Conservation (phyloP, 2,797 vertebrate genomes). For the Sebastolobus alascanus region DNA sequence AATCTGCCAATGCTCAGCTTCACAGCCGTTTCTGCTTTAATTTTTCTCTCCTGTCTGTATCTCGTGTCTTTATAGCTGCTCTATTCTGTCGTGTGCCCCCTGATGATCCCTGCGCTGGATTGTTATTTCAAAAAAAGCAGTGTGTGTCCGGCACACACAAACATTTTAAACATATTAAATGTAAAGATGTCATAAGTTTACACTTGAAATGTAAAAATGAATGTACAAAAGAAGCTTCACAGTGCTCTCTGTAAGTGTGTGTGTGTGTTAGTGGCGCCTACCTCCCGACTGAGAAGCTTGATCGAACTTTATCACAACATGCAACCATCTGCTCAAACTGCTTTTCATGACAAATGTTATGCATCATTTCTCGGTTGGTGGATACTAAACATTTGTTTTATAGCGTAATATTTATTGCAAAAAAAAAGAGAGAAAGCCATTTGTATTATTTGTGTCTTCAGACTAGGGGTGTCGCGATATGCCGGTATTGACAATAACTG, state of each 20-base stretch:
- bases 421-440: constrained; percentile 7
- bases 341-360: constrained; percentile 1
- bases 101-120: neutral
- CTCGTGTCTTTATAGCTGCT: neutral
- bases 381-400: neutral
- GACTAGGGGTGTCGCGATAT: neutral
- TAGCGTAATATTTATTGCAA: constrained; percentile 32
- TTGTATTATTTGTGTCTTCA: constrained; percentile 24
- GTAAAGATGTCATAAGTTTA: constrained; percentile 2
- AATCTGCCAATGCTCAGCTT: neutral
- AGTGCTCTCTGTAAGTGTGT: constrained; percentile 30
- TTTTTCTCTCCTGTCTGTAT: neutral
- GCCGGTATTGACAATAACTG: neutral
- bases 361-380: neutral
- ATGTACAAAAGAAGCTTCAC: constrained; percentile 46
- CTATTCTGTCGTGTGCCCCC: neutral
- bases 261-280: constrained; percentile 39
- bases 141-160: neutral
- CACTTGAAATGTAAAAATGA: constrained; percentile 46
- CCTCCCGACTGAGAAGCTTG: constrained; percentile 53
- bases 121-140: neutral
- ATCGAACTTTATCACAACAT: constrained; percentile 15
- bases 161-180: neutral
- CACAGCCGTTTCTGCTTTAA: neutral
- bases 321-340: constrained; percentile 16